Base-by-base conservation (phyloP, 2,797 vertebrate species). In the Tarsius wallacei region DNA sequence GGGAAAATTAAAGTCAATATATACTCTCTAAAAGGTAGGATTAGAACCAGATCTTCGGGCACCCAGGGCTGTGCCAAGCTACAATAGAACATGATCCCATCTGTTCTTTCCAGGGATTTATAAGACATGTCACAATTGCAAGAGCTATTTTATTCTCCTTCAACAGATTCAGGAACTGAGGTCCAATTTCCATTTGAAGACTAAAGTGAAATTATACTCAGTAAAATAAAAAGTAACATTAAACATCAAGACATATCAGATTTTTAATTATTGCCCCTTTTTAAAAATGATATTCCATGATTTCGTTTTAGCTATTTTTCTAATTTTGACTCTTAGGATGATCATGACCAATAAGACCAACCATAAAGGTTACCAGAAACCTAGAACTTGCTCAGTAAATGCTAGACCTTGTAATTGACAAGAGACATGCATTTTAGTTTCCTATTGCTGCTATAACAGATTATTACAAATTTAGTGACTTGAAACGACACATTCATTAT, bases 251-350 rank as follows among this genome's bases (percentile, higher is more conserved):
- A 59, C 71, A 47, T 53, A 74, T 91, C 33, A 55, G 36, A 42
- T 21, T 15, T 61, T 68, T 85, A 68, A 68, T n/a, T 36, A 74
- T 90, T 12, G 53, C 24, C 78, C 80, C 31, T 28, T 87, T 94
- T 66, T 53, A 16, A 15, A 64, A 78, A 57, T 26, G 55, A 28
- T 85, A 47, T 42, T 61, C 12, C 12, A 26, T 76, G 57, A 63
- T 77, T 94, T 59, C 31, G 7, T 68, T 57, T 91, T 77, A 61
- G n/a, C 73, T 91, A 31, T 68, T 88, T 94, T 91, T 84, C 33
- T 68, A n/a, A 33, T 51, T 96, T 95, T 71, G 53, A 16, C 19
- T 57, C 47, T 70, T 85, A 36, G 19, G 9, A 36, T 16, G 21
- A 42, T 71, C 24, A 36, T 93, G 78, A 77, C 36, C 77, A 93